phyloP scores from a whole-genome alignment of 2,797 vertebrate genomes.

The Harpagifer antarcticus region DNA sequence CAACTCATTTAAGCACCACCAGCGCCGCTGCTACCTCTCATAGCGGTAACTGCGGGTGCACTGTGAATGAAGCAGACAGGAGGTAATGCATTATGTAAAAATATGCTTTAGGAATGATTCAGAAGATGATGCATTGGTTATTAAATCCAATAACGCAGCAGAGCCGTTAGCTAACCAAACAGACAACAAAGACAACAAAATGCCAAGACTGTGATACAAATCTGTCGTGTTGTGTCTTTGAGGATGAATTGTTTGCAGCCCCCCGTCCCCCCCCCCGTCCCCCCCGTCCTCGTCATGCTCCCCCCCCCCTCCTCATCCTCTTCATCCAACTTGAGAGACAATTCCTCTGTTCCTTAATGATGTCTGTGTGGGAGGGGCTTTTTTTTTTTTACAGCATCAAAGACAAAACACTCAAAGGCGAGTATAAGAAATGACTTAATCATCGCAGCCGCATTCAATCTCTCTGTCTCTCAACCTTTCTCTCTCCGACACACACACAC shows the following conservation, averaged over 20 bases:
- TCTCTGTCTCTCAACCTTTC: slow-evolving; percentile 37
- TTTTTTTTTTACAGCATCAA: slow-evolving; percentile 64
- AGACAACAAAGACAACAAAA: slow-evolving; percentile 55
- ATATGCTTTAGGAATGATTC: slow-evolving; percentile 11
- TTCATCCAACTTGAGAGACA: slow-evolving; percentile 71
- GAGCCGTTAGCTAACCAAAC: slow-evolving; percentile 47
- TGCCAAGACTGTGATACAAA: slow-evolving; percentile 54
- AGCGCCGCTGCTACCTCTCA: slow-evolving; percentile 4
- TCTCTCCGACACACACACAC: slow-evolving; percentile 32
- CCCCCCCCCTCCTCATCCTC: slow-evolving; percentile 27
- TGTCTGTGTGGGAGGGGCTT: slow-evolving; percentile 73
- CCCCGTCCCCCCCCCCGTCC: background rate
- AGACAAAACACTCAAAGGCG: slow-evolving; percentile 72
- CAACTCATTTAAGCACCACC: slow-evolving; percentile 17
- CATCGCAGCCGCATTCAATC: slow-evolving; percentile 64
- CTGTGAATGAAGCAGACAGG: slow-evolving; percentile 12
- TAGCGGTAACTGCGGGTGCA: slow-evolving; percentile 27
- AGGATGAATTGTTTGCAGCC: slow-evolving; percentile 54
- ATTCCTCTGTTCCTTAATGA: slow-evolving; percentile 77
- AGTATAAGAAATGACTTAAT: slow-evolving; percentile 77
- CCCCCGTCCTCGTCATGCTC: slow-evolving; percentile 1
- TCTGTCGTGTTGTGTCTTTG: slow-evolving; percentile 62
- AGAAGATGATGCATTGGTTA: background rate
- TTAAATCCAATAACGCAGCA: slow-evolving; percentile 26
- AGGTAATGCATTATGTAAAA: slow-evolving; percentile 47